These are phyloP conservation scores for Eretmochelys imbricata DNA, from an alignment of 2,113 vertebrate genomes.

Conservation along the genomic window DNA sequence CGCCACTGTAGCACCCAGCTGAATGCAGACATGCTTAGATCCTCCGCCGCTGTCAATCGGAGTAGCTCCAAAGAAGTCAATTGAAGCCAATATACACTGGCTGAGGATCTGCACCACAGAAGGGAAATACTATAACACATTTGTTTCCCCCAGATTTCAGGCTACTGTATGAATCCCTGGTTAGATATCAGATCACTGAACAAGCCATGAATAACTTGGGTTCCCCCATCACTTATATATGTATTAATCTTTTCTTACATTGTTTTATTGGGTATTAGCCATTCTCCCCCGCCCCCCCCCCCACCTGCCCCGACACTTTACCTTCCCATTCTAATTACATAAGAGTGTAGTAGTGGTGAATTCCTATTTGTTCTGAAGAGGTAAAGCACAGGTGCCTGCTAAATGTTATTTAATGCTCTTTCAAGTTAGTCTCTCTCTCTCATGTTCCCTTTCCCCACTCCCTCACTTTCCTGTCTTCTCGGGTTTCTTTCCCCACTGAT, in stretches of 20 bases:
- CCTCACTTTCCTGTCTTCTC: neutral
- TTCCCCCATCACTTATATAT: neutral
- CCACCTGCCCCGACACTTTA: neutral
- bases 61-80: neutral
- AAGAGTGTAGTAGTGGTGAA: neutral
- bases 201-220: neutral
- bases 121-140: neutral
- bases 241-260: neutral
- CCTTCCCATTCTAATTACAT: neutral
- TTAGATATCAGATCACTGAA: neutral
- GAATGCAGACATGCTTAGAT: neutral
- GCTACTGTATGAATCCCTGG: accelerated
- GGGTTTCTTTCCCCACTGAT: neutral
- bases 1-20: neutral
- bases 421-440: neutral
- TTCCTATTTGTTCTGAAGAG: neutral
- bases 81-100: neutral
- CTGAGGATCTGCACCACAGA: neutral
- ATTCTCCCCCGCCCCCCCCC: neutral
- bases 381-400: neutral
- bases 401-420: neutral
- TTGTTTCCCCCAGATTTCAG: neutral
- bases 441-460: neutral
- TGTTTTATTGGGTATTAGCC: neutral
- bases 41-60: neutral